Evolutionary conservation across 2,797 vertebrate species (phyloP).

Genomic region (Hybognathus amarus): DNA sequence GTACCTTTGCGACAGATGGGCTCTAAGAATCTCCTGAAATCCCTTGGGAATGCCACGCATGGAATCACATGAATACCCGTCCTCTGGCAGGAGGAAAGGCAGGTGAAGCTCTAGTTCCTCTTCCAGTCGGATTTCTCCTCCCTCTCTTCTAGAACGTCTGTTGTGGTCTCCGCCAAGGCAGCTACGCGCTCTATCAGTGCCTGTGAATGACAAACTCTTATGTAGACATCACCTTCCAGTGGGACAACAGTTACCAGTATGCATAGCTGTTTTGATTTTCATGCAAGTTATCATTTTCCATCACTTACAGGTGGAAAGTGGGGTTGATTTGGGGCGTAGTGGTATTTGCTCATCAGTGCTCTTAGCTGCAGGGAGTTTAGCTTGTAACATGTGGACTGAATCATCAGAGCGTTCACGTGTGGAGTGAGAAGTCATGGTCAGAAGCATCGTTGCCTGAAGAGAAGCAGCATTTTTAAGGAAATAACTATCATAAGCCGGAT

Average conservation of each 20-base stretch:
- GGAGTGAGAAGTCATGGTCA: slow-evolving; percentile 93
- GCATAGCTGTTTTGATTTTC: background rate
- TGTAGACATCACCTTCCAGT: background rate
- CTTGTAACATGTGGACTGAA: slow-evolving; percentile 91
- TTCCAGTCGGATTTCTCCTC: slow-evolving; percentile 82
- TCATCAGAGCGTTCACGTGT: slow-evolving; percentile 82
- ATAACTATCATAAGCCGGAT: background rate
- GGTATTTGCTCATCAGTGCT: slow-evolving; percentile 85
- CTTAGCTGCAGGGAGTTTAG: slow-evolving; percentile 91
- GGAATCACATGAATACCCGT: slow-evolving; percentile 90
- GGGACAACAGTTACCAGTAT: background rate
- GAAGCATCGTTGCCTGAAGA: slow-evolving; percentile 87
- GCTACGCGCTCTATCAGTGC: slow-evolving; percentile 87
- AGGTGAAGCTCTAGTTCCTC: slow-evolving; percentile 91
- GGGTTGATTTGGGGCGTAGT: slow-evolving; percentile 86
- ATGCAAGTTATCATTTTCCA: background rate
- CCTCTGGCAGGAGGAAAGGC: slow-evolving; percentile 93
- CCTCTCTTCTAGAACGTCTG: slow-evolving; percentile 85
- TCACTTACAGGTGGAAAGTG: slow-evolving; percentile 85
- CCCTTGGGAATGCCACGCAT: slow-evolving; percentile 89
- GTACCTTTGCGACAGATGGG: slow-evolving; percentile 88
- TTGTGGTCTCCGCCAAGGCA: slow-evolving; percentile 82
- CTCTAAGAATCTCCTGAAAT: slow-evolving; percentile 91
- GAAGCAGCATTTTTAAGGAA: slow-evolving; percentile 41
- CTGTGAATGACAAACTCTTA: slow-evolving; percentile 65